A percentile compares a stretch with the other conserved stretches of the same genome.
Evolutionary conservation across 2,888 invertebrate genomes (phyloP).

Genomic region (Eudemis profundana): DNA sequence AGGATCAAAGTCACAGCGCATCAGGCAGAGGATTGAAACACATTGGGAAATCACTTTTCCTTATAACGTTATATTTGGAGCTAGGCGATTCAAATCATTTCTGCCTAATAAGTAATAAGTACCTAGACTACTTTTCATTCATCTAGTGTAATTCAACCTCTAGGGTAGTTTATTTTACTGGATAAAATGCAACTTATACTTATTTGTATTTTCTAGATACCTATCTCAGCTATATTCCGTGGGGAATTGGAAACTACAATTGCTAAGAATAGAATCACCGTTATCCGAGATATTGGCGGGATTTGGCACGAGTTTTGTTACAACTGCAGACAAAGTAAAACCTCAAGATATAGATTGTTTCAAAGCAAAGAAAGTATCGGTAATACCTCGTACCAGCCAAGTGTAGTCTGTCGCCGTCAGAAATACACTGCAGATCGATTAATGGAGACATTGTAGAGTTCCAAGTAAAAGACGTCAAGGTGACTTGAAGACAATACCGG

Average conservation of each 20-base stretch:
- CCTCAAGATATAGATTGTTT: background rate
- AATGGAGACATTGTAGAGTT: conserved; percentile 4
- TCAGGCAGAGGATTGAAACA: conserved; percentile 1
- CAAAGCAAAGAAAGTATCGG: background rate
- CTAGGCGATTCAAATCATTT: background rate
- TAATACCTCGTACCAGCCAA: conserved; percentile 9
- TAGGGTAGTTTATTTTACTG: background rate
- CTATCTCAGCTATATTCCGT: too few species aligned
- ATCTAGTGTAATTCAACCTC: too few species aligned
- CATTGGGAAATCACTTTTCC: background rate
- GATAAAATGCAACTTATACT: too few species aligned
- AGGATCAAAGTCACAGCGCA: conserved; percentile 17
- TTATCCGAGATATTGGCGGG: background rate
- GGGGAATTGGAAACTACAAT: background rate
- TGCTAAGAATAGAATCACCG: background rate
- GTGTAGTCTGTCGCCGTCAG: background rate
- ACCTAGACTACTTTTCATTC: too few species aligned
- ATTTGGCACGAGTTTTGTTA: background rate
- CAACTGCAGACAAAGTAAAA: background rate
- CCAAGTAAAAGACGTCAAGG: conserved; percentile 3
- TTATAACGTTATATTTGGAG: background rate
- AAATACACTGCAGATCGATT: conserved; percentile 10
- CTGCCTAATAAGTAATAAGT: too few species aligned
- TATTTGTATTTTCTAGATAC: too few species aligned
- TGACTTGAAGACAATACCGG: background rate